phyloP scores from a whole-genome alignment of 2,113 vertebrate genomes.

The Colius striatus region DNA sequence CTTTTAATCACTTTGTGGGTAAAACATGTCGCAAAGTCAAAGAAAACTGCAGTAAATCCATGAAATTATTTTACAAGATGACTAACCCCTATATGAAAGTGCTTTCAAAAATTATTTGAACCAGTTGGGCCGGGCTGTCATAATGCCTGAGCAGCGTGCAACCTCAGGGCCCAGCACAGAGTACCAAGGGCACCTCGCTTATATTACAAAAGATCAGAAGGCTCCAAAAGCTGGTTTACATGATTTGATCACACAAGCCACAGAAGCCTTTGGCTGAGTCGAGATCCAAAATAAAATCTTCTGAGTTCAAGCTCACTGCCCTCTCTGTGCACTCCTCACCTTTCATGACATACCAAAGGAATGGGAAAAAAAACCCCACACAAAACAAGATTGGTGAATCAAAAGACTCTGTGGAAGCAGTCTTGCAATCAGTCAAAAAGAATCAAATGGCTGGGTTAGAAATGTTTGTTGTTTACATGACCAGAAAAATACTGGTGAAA shows the following conservation, averaged over 20 bases:
- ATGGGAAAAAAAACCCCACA: no score
- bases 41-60: background rate
- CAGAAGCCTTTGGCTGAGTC: background rate
- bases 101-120: background rate
- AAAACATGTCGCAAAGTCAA: background rate
- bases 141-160: background rate
- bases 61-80: background rate
- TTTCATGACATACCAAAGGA: background rate
- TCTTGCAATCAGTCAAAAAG: no score
- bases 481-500: no score
- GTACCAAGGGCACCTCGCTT: background rate
- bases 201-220: background rate
- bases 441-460: no score
- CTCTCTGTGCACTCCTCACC: background rate
- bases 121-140: background rate
- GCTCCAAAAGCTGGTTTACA: background rate
- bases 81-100: slow-evolving; percentile 1
- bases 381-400: no score
- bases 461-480: no score
- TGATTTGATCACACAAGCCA: background rate
- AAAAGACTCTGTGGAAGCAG: no score
- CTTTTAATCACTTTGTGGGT: background rate
- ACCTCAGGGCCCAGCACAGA: background rate
- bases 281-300: background rate
- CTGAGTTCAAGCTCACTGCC: background rate